phyloP scores from a whole-genome alignment of 2,113 vertebrate genomes.

The Hemicordylus capensis region DNA sequence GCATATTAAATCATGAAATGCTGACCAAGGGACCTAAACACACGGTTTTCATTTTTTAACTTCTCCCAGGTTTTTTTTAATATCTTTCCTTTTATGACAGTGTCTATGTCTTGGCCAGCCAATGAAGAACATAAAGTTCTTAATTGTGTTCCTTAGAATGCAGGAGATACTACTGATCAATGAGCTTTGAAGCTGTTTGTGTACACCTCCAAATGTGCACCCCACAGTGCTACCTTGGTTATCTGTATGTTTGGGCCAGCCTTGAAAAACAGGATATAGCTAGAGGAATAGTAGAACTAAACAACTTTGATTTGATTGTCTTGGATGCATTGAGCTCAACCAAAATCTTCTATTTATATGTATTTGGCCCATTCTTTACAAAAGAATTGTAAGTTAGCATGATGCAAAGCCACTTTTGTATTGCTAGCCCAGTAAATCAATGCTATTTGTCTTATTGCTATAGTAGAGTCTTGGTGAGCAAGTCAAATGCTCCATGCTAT shows the following conservation, averaged over 20 bases:
- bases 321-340: neutral
- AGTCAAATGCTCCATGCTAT: neutral
- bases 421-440: neutral
- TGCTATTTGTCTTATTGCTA: slow-evolving; percentile 7
- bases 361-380: too few relatives aligned
- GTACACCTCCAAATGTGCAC: too few relatives aligned
- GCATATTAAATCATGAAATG: too few relatives aligned
- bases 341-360: neutral
- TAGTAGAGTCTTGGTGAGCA: slow-evolving; percentile 23
- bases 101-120: neutral
- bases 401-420: neutral
- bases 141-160: neutral
- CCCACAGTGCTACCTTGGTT: neutral
- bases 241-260: neutral
- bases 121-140: neutral
- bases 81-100: neutral
- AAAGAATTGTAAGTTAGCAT: neutral
- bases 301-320: too few relatives aligned
- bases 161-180: neutral
- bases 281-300: neutral
- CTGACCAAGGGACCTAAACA: too few relatives aligned
- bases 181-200: neutral
- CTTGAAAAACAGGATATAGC: neutral
- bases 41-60: neutral
- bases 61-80: neutral